A percentile compares a stretch with the other conserved stretches of the same genome.
Conservation (phyloP, 2,888 invertebrate genomes). For the Crocallis elinguaria region DNA sequence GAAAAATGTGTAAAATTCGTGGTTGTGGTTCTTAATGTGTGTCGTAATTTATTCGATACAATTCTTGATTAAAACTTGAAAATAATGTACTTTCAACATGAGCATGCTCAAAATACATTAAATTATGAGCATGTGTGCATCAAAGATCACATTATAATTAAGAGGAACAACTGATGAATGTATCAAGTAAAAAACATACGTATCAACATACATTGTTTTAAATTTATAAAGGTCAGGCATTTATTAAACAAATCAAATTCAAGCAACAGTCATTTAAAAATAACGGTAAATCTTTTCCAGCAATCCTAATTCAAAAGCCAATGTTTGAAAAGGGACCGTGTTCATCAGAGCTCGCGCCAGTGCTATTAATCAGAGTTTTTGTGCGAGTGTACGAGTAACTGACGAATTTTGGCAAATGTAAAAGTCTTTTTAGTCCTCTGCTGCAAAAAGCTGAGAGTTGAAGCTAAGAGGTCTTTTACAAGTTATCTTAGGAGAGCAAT, state of each 20-base stretch:
- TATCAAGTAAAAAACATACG: too few species aligned
- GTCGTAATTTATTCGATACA: too few species aligned
- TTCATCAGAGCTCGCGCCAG: slow-evolving; percentile 47
- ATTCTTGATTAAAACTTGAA: too few species aligned
- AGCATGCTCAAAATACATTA: too few species aligned
- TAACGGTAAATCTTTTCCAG: slow-evolving; percentile 2
- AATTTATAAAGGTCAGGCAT: background rate
- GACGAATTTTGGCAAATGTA: slow-evolving; percentile 20
- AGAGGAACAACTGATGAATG: too few species aligned
- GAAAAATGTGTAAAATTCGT: too few species aligned
- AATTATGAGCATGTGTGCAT: too few species aligned
- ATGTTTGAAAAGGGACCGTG: slow-evolving; percentile 52
- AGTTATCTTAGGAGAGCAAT: slow-evolving; percentile 4
- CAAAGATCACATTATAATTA: too few species aligned
- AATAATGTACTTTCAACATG: too few species aligned
- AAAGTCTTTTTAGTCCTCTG: slow-evolving; percentile 6
- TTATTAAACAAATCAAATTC: background rate
- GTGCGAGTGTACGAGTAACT: slow-evolving; percentile 12
- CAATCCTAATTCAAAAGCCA: slow-evolving; percentile 25
- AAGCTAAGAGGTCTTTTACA: background rate
- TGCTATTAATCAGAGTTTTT: slow-evolving; percentile 69
- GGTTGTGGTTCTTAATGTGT: too few species aligned
- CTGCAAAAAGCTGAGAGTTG: background rate
- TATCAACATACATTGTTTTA: too few species aligned
- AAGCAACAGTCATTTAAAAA: slow-evolving; percentile 2